Evolutionary conservation across 37 sponge, comb jelly and placozoan genomes (phyloP), one percentile per base, ranked within the genome.

Genomic region (Amphimedon queenslandica): DNA sequence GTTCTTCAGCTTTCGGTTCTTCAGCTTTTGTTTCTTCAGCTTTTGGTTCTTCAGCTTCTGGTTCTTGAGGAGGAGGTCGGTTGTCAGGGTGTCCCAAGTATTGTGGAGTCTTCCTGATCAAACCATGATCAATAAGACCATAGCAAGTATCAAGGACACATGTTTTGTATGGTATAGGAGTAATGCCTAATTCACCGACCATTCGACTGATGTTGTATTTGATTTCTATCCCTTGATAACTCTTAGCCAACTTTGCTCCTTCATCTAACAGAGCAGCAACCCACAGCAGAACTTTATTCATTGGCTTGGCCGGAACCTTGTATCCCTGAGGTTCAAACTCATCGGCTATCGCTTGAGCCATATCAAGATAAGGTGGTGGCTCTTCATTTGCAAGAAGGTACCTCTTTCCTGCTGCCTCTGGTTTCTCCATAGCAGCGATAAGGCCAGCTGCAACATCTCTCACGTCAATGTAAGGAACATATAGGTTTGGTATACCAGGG

Each of bases 381-480:
- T 3, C 63, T 4, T 34, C 55, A 65, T 34, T 25, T 20, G 75
- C 56, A 23, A 71, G 41, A 23, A 88, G 64, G 56, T 66, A 72
- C 0, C 95, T 70, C n/a, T 84, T 82, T 2, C 91, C 94, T 33
- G 70, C 72, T 31, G 90, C 91, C 28, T 82, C 88, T 1, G 81
- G 77, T 28, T 58, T 80, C 24, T 82, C 74, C 87, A 96, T 80
- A 33, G 93, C 96, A 4, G 80, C 79, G 66, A 92, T 83, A 66
- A 91, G 84, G 23, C 84, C 93, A 13, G 71, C 78, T n/a, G 87
- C 90, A 20, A 92, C 90, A 80, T 96, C 96, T 29, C 96, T 78
- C 0, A 96, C 93, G 53, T 96, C 96, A 8, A 89, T 82, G 0
- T 84, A 1, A 2, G 82, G 66, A 21, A 80, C 64, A 66, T 41